A percentile compares a stretch with the other conserved stretches of the same genome.
Evolutionary conservation across 2,113 vertebrate genomes (phyloP).

Genomic region (Alligator mississippiensis): DNA sequence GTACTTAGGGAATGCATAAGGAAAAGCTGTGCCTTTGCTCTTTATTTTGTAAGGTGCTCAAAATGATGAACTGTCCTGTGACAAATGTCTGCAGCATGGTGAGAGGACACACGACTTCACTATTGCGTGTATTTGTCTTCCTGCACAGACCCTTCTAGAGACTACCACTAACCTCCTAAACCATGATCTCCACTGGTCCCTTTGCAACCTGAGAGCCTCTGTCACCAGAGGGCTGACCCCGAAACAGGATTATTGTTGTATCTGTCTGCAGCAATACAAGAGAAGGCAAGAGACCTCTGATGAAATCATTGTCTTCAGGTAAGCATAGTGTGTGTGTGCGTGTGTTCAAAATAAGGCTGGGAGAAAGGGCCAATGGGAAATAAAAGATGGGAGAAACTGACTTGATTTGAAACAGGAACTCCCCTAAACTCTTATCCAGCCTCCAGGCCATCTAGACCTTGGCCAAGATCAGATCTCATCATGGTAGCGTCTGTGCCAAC

Average conservation of each 20-base stretch:
- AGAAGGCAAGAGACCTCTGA: constrained; percentile 88
- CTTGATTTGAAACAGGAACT: neutral
- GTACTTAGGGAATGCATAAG: neutral
- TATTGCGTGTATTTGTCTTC: neutral
- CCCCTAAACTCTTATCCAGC: neutral
- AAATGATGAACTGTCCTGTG: neutral
- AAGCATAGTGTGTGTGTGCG: neutral
- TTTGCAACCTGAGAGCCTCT: constrained; percentile 90
- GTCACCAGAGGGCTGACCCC: constrained; percentile 93
- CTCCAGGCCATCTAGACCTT: neutral
- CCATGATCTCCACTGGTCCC: constrained; percentile 98
- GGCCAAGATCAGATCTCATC: too few species aligned
- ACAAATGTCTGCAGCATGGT: neutral
- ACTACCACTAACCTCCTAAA: constrained; percentile 95
- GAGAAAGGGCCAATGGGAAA: too few species aligned
- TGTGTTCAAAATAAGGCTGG: neutral
- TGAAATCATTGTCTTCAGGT: constrained; percentile 97
- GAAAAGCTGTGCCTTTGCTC: constrained; percentile 20
- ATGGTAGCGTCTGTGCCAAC: too few species aligned
- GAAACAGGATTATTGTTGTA: constrained; percentile 93
- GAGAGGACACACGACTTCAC: neutral
- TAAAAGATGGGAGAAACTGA: too few species aligned
- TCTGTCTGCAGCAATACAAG: constrained; percentile 96
- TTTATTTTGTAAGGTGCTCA: constrained; percentile 20
- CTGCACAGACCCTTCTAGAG: constrained; percentile 90